phyloP scores from a whole-genome alignment of 1,140 invertebrate species.

The Holcopasites calliopsidis region DNA sequence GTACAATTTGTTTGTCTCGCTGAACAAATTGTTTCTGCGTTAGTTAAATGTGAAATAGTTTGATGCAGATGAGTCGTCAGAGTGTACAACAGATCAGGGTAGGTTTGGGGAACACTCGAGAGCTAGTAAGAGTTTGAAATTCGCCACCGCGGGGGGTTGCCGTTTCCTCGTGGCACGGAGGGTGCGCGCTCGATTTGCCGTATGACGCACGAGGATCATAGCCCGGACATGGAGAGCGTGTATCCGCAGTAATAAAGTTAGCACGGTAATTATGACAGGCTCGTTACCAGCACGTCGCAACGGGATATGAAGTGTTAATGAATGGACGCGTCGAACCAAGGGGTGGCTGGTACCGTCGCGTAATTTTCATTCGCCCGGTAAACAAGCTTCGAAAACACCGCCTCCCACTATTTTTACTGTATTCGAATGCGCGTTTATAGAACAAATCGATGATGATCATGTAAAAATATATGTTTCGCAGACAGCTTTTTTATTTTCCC shows the following conservation, averaged over 20 bases:
- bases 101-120: not conserved
- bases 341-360: conserved; percentile 75
- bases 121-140: not conserved
- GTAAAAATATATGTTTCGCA: no score
- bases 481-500: no score
- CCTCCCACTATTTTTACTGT: not conserved
- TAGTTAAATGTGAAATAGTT: no score
- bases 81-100: not conserved
- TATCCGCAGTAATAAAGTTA: conserved; percentile 75
- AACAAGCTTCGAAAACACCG: conserved; percentile 55
- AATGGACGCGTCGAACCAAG: conserved; percentile 75
- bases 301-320: conserved; percentile 78
- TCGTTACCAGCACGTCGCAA: conserved; percentile 77
- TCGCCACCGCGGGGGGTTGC: not conserved
- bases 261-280: conserved; percentile 78
- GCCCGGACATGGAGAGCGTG: conserved; percentile 55
- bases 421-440: not conserved
- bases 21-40: no score
- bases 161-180: conserved; percentile 33
- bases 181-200: conserved; percentile 59
- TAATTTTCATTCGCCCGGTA: conserved; percentile 68
- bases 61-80: no score
- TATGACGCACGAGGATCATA: conserved; percentile 63
- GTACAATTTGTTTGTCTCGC: no score
- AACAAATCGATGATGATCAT: not conserved